Evolutionary conservation across 2,888 invertebrate genomes (phyloP).

Genomic region (Brenthis hecate): DNA sequence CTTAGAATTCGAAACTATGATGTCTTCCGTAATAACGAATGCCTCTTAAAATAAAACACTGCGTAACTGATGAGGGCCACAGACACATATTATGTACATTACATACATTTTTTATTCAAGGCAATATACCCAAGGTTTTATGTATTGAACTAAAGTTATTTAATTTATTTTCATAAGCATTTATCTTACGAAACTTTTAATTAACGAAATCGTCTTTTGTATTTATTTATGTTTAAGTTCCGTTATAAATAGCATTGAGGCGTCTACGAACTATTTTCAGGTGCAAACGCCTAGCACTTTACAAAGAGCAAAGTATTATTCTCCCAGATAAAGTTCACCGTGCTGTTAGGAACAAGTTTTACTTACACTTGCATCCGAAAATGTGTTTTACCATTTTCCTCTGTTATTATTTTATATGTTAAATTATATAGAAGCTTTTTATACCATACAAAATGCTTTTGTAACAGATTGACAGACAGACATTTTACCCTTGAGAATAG

Average conservation of each 20-base stretch:
- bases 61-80: too few species aligned
- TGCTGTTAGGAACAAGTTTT: slow-evolving; percentile 39
- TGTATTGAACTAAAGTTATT: too few species aligned
- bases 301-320: slow-evolving; percentile 46
- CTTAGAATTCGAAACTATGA: too few species aligned
- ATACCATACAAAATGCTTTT: background rate
- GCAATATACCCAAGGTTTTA: too few species aligned
- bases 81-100: too few species aligned
- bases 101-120: too few species aligned
- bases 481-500: too few species aligned
- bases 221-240: slow-evolving; percentile 21
- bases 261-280: slow-evolving; percentile 24
- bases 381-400: slow-evolving; percentile 16
- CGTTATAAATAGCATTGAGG: slow-evolving; percentile 18
- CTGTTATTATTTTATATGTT: slow-evolving; percentile 16
- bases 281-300: slow-evolving; percentile 45
- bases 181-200: slow-evolving; percentile 9
- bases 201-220: slow-evolving; percentile 17
- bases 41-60: too few species aligned
- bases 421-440: background rate
- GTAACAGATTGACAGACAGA: too few species aligned
- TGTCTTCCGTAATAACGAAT: too few species aligned
- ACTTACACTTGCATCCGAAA: slow-evolving; percentile 29
- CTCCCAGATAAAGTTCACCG: slow-evolving; percentile 42
- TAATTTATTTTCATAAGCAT: background rate